Conservation (phyloP, 2,113 vertebrate species). For the Scytalopus superciliaris region DNA sequence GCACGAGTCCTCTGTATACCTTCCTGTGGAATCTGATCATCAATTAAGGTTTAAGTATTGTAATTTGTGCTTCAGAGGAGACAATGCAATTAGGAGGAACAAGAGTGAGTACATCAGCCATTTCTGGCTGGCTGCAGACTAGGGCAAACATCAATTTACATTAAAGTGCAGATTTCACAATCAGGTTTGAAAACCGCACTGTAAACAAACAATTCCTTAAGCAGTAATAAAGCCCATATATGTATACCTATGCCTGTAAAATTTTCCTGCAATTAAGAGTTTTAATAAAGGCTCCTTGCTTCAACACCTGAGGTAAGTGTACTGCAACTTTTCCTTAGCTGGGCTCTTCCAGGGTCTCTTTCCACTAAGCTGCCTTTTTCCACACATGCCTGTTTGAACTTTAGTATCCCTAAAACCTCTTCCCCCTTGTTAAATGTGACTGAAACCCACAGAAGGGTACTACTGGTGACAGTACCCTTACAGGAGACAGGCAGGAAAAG, state of each 20-base stretch:
- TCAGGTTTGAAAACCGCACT: not conserved
- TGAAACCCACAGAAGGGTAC: not conserved
- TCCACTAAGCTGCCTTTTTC: not conserved
- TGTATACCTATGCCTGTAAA: not conserved
- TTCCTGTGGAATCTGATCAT: not conserved
- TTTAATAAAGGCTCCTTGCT: not conserved
- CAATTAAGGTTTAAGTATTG: not conserved
- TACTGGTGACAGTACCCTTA: not conserved
- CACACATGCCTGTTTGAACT: not conserved
- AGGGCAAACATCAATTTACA: not conserved
- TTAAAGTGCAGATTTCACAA: slow-evolving; percentile 8
- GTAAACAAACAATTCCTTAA: slow-evolving; percentile 5
- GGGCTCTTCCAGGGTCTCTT: not conserved
- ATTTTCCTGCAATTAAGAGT: not conserved
- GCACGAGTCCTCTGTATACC: not conserved
- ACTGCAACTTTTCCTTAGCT: not conserved
- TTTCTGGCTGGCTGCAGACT: not conserved
- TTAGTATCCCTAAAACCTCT: not conserved
- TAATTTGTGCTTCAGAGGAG: not conserved
- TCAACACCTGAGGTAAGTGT: not conserved
- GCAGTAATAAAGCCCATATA: not conserved
- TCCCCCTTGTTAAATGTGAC: not conserved
- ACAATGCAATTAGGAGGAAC: not conserved
- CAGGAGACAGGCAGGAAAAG: not conserved
- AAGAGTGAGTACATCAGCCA: not conserved